Evolutionary conservation across 1,140 invertebrate species (phyloP), one percentile per base, ranked within the genome.

Genomic region (Aphis craccivora): DNA sequence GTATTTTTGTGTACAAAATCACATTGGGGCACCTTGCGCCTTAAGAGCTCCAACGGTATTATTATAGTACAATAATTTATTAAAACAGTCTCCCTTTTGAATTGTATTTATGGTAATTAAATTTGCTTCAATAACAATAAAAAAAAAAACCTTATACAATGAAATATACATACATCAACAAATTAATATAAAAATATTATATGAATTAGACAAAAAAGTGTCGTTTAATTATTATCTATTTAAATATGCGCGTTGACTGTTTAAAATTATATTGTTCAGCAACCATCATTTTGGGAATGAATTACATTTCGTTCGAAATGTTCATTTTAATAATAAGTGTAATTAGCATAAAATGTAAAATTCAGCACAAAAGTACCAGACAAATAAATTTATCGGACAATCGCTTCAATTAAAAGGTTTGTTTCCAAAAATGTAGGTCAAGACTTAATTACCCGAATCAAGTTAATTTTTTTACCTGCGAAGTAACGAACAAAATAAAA

Each of bases 271-370:
- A 76, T 76, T 76, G 60, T 76, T 76, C 60, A 76, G n/a, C 60
- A 76, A n/a, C 23, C 60, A 76, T 76, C 30, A 76, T 76, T 76
- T 76, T n/a, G 14, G n/a, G 35, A 8, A 83, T 35, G 37, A 83
- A 37, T 40, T 40, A 83, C 8, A 22, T 83, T 35, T 23, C 6
- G 7, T 83, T 40, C 18, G 37, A 83, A 83, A 83, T 83, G 35
- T 40, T 40, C 37, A 25, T 83, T 37, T 23, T 23, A 23, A 83
- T 23, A 83, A 83, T 40, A 83, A 35, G 37, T 83, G 20, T 37
- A 83, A 83, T 83, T 83, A 83, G 81, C 81, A 83, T 83, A 40
- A 83, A 76, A 40, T 83, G 9, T 83, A 40, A 83, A 83, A 83
- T 11, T 30, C 30, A 18, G n/a, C 0, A 1, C 14, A 18, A 76